Conservation (phyloP, 1,140 invertebrate species). For the Halyomorpha halys region DNA sequence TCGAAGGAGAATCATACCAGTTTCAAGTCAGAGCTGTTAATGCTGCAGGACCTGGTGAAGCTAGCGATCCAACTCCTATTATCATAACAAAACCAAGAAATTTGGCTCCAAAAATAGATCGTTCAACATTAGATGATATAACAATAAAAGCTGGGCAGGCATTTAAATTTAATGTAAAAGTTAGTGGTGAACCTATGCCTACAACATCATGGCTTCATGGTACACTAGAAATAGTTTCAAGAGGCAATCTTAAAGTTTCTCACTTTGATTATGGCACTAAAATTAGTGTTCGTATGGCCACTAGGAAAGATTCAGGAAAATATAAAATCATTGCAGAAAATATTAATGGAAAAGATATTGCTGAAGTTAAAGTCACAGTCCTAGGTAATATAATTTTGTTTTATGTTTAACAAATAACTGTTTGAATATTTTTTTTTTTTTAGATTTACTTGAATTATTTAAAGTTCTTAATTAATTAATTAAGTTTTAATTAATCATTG, state of each 20-base stretch:
- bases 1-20: slow-evolving; percentile 82
- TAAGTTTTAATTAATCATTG: no score
- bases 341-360: slow-evolving; percentile 80
- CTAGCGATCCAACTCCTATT: slow-evolving; percentile 75
- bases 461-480: no score
- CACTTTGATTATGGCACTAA: slow-evolving; percentile 85
- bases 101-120: slow-evolving; percentile 75
- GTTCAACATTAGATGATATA: slow-evolving; percentile 66
- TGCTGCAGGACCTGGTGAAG: slow-evolving; percentile 84
- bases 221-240: slow-evolving; percentile 58
- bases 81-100: slow-evolving; percentile 84
- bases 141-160: slow-evolving; percentile 78
- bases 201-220: slow-evolving; percentile 74
- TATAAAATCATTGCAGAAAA: slow-evolving; percentile 92
- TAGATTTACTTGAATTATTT: no score
- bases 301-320: slow-evolving; percentile 75
- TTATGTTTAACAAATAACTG: no score
- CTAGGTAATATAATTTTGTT: slow-evolving; percentile 42
- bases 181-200: slow-evolving; percentile 82
- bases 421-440: no score
- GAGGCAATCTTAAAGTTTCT: slow-evolving; percentile 61
- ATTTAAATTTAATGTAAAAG: slow-evolving; percentile 70
- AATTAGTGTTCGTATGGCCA: slow-evolving; percentile 72
- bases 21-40: slow-evolving; percentile 87
- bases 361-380: slow-evolving; percentile 84